phyloP scores from a whole-genome alignment of 2,888 invertebrate genomes.

The Panopea generosa region DNA sequence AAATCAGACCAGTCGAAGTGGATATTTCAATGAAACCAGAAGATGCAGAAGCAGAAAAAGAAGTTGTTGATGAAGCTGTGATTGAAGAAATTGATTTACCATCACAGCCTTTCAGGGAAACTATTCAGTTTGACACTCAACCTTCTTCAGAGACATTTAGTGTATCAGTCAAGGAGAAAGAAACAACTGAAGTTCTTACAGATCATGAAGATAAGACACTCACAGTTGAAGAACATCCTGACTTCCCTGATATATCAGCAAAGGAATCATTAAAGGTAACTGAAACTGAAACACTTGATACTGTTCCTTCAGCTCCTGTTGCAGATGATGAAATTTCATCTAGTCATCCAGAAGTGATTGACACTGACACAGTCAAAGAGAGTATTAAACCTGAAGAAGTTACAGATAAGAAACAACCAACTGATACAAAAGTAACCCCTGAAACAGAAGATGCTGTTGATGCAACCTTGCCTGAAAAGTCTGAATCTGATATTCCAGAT shows the following conservation, averaged over 20 bases:
- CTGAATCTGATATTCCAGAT: slow-evolving; percentile 12
- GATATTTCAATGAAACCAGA: slow-evolving; percentile 33
- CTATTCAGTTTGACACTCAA: slow-evolving; percentile 15
- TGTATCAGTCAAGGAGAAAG: neutral
- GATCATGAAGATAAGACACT: neutral
- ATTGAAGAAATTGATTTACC: slow-evolving; percentile 1
- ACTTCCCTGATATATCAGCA: slow-evolving; percentile 7
- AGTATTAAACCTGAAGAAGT: no score
- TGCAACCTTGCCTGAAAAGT: slow-evolving; percentile 8
- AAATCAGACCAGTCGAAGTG: neutral
- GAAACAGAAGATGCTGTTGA: neutral
- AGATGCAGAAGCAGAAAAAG: slow-evolving; percentile 13
- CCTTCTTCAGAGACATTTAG: slow-evolving; percentile 3
- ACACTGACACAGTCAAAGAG: neutral
- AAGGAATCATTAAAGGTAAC: slow-evolving; percentile 4
- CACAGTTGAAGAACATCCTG: slow-evolving; percentile 19
- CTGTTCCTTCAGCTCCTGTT: no score
- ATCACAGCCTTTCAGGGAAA: slow-evolving; percentile 10
- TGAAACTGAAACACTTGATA: neutral
- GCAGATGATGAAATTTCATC: slow-evolving; percentile 21
- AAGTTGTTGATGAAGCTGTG: neutral
- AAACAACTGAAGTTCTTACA: slow-evolving; percentile 14
- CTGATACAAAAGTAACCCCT: no score
- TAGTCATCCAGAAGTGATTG: slow-evolving; percentile 10
- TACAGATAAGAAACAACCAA: no score